phyloP scores from a whole-genome alignment of 2,888 invertebrate genomes.

The Agrochola circellaris region DNA sequence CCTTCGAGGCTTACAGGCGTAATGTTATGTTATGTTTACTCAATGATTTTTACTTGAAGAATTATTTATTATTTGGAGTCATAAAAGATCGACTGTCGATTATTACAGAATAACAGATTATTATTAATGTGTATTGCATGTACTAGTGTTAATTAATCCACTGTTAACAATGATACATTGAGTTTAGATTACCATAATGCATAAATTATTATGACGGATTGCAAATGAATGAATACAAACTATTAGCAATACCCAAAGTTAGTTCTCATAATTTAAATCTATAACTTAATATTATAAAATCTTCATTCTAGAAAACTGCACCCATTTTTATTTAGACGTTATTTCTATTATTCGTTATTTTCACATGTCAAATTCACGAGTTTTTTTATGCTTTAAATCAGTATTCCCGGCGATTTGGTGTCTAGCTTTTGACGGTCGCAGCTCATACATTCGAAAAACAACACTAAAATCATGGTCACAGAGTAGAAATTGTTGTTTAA shows the following conservation, averaged over 20 bases:
- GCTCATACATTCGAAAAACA: slow-evolving; percentile 24
- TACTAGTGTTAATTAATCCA: slow-evolving; percentile 3
- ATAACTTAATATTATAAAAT: too few species aligned
- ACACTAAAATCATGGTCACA: slow-evolving; percentile 18
- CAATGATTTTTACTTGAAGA: too few species aligned
- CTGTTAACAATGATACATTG: slow-evolving; percentile 17
- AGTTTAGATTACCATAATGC: slow-evolving; percentile 8
- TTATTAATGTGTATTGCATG: neutral
- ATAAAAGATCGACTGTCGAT: too few species aligned
- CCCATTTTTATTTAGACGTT: too few species aligned
- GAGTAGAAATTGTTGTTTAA: slow-evolving; percentile 53
- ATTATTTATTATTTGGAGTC: too few species aligned
- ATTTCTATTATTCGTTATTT: too few species aligned
- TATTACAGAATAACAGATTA: neutral
- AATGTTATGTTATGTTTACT: too few species aligned
- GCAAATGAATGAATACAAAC: neutral
- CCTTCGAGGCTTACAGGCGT: too few species aligned
- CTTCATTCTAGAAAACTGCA: too few species aligned
- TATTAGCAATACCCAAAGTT: neutral
- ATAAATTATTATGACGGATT: slow-evolving; percentile 13
- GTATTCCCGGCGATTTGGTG: slow-evolving; percentile 4
- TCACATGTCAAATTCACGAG: neutral
- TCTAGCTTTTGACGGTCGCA: slow-evolving; percentile 30
- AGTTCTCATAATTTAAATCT: neutral
- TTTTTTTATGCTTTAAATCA: slow-evolving; percentile 5